Evolutionary conservation across 1,140 invertebrate species (phyloP), one percentile per base, ranked within the genome.

Genomic region (Metopolophium dirhodum): DNA sequence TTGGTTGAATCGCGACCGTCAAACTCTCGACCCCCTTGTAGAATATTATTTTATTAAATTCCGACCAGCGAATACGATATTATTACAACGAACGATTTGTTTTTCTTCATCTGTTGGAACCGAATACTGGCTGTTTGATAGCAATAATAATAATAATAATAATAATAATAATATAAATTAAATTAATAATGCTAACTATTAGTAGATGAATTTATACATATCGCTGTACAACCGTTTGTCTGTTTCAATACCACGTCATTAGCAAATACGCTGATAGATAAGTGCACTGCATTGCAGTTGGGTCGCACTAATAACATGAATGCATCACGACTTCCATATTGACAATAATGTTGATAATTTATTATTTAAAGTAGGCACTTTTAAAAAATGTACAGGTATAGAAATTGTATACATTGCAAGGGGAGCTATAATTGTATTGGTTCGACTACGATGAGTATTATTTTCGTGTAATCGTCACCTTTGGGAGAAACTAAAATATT

Each of bases 1-100:
- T 77, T n/a, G 4, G n/a, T 77, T 18, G n/a, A n/a, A 77, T 35
- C n/a, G 61, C 30, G 14, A n/a, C 14, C 61, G 22, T 54, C 4
- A 54, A 54, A 23, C 51, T 7, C n/a, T 77, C 14, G 18, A 77
- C 61, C n/a, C 30, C n/a, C 30, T 23, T 2, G 30, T 30, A 77
- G 61, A 77, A 77, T 54, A 54, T 18, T 68, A 35, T 77, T 77
- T 77, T 77, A 77, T 77, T 77, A n/a, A 77, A 77, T 77, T 77
- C 30, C 6, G 61, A 35, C 61, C 30, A 0, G 6, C n/a, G 30
- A n/a, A 77, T 77, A n/a, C 14, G 4, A 30, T 77, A 77, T 77
- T 77, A 77, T 77, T 77, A 20, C 14, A 18, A 77, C 18, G 18
- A n/a, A 77, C 61, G n/a, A 77, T 77, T 18, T n/a, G 30, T 6